These are phyloP conservation scores for Cephus sareptanus DNA, from an alignment of 2,888 invertebrate genomes.

Conservation along the genomic window DNA sequence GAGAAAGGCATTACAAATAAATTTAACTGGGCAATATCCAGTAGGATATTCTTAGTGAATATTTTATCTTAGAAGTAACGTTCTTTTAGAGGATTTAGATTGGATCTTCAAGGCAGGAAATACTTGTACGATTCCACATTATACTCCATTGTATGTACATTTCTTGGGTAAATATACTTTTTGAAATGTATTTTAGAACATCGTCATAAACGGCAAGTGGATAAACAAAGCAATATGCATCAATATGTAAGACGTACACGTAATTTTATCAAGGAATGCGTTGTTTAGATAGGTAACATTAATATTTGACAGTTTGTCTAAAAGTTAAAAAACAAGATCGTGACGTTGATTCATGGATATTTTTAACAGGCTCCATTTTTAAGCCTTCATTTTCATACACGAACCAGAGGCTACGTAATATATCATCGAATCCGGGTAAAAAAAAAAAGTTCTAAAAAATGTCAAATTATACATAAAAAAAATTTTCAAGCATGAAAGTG, in stretches of 20 bases:
- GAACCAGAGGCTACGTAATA: background rate
- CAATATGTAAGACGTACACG: background rate
- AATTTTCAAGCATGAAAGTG: conserved; percentile 3
- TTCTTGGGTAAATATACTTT: background rate
- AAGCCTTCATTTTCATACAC: background rate
- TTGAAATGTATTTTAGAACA: background rate
- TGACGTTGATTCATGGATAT: background rate
- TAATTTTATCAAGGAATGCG: background rate
- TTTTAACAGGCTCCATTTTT: background rate
- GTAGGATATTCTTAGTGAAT: background rate
- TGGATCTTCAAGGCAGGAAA: background rate
- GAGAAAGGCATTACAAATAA: background rate
- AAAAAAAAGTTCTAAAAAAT: conserved; percentile 24
- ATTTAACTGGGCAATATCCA: background rate
- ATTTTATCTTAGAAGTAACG: background rate
- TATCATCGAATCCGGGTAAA: conserved; percentile 12
- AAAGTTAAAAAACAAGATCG: background rate
- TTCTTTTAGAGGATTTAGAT: background rate
- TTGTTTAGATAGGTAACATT: background rate
- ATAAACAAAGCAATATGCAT: background rate
- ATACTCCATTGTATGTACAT: background rate
- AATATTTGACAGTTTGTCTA: background rate
- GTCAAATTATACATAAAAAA: conserved; percentile 5
- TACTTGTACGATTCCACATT: background rate
- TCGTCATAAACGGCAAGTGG: background rate